Percentiles rank a stretch among this genome's conserved stretches.
Evolutionary conservation across 2,888 invertebrate genomes (phyloP).

Genomic region (Pyralis farinalis): DNA sequence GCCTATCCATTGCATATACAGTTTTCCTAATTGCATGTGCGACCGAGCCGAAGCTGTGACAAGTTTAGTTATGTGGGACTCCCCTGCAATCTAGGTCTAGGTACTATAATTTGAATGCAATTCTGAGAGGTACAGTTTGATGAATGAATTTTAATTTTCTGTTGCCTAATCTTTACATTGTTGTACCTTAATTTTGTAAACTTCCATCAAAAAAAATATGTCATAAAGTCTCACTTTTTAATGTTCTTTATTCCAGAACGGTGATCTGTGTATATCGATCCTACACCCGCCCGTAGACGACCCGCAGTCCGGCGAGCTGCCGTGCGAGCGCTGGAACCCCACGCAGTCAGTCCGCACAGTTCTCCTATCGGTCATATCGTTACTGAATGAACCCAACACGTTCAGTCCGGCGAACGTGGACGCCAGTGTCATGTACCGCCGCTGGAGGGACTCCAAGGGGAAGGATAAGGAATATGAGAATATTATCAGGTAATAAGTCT

Average conservation of each 20-base stretch:
- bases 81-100: too few relatives aligned
- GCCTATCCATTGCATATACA: too few relatives aligned
- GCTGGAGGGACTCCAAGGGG: slow-evolving; percentile 99
- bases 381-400: slow-evolving; percentile 99
- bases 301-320: slow-evolving; percentile 98
- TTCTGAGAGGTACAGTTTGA: too few relatives aligned
- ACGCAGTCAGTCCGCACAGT: slow-evolving; percentile 99
- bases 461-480: slow-evolving; percentile 99
- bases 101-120: too few relatives aligned
- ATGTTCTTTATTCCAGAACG: slow-evolving; percentile 85
- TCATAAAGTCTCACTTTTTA: too few relatives aligned
- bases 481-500: slow-evolving; percentile 92
- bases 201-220: too few relatives aligned
- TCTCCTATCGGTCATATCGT: slow-evolving; percentile 97
- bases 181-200: too few relatives aligned
- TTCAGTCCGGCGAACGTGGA: slow-evolving; percentile 99
- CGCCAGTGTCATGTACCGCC: slow-evolving; percentile 99
- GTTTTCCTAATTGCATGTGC: too few relatives aligned
- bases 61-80: too few relatives aligned
- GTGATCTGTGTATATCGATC: slow-evolving; percentile 99
- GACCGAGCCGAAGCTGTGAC: too few relatives aligned
- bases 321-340: slow-evolving; percentile 99
- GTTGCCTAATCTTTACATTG: too few relatives aligned
- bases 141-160: too few relatives aligned
- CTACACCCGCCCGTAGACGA: slow-evolving; percentile 99